A percentile compares a stretch with the other conserved stretches of the same genome.
These are phyloP conservation scores for Synodontis membranacea DNA, from an alignment of 2,113 vertebrate species.

Conservation along the genomic window DNA sequence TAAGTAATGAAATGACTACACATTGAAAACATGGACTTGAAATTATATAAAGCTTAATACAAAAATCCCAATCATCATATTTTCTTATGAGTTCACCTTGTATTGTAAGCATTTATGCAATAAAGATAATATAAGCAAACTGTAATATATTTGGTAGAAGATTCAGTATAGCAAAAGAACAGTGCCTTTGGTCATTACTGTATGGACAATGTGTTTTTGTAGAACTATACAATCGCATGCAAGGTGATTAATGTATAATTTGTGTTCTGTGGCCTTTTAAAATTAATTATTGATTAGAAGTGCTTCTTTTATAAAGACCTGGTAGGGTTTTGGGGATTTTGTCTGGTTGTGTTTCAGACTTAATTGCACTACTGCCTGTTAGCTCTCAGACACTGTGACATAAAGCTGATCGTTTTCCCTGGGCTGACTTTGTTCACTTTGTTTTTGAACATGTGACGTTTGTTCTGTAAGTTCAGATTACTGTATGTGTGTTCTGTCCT, in stretches of 20 bases:
- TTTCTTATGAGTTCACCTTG: background rate
- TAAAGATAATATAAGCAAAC: background rate
- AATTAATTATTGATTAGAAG: background rate
- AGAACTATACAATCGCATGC: background rate
- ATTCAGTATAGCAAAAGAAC: background rate
- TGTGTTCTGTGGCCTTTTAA: background rate
- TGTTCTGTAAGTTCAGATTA: background rate
- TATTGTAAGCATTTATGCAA: background rate
- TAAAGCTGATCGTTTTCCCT: constrained; percentile 34
- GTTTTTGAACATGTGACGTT: background rate
- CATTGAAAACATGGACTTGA: background rate
- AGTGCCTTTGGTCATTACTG: constrained; percentile 15
- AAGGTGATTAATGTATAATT: constrained; percentile 8
- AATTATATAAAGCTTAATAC: background rate
- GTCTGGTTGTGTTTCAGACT: constrained; percentile 5
- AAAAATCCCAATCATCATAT: background rate
- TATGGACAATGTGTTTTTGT: background rate
- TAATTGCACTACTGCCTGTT: constrained; percentile 50
- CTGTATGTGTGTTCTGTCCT: background rate
- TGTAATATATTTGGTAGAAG: background rate
- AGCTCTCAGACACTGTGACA: constrained; percentile 45
- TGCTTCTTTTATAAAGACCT: constrained; percentile 2
- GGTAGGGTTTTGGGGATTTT: background rate
- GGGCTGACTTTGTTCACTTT: constrained; percentile 9
- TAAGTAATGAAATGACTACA: background rate